Base-by-base conservation (phyloP, 2,797 vertebrate species). In the Sebastes minor region DNA sequence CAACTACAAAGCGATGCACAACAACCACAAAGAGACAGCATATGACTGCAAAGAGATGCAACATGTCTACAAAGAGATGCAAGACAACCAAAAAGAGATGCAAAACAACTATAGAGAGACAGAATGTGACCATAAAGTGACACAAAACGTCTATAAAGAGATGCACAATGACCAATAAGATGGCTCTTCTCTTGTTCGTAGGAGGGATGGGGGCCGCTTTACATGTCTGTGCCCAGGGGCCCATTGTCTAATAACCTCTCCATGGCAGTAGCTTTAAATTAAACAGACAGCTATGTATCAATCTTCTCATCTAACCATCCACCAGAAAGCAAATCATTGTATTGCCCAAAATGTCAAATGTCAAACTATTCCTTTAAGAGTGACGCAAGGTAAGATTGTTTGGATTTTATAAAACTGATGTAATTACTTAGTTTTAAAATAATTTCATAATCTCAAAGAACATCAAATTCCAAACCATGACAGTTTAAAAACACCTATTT, bases 401-500 rank as follows among this genome's bases (percentile, higher is more conserved):
- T 30, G 2, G 3, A 55, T 30, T 67, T 30, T 5, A 33, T 60
- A 6, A 52, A 60, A 73, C 30, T 22, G 6, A 52, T 65, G 9
- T 20, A 35, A 33, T 69, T 61, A 25, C 32, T 16, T 25, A 33
- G 6, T 57, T 79, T 71, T 32, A 14, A 38, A 64, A 66, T 77
- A 46, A 56, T 49, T n/a, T 56, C 12, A 38, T 23, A 55, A 60
- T 22, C n/a, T 18, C n/a, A 71, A 32, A 63, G 22, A 27, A 49
- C 22, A 66, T 71, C 6, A 73, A 69, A 32, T 23, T 38, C n/a
- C 22, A n/a, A 61, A 22, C 18, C 59, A 27, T 46, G 32, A 57
- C 52, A 53, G 38, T 74, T 78, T 59, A 52, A 67, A 79, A 79
- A 65, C 23, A 59, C 6, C 55, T 71, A 16, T 28, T 53, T 57